Conservation (phyloP, 1,140 invertebrate species). For the Bombus waltoni region DNA sequence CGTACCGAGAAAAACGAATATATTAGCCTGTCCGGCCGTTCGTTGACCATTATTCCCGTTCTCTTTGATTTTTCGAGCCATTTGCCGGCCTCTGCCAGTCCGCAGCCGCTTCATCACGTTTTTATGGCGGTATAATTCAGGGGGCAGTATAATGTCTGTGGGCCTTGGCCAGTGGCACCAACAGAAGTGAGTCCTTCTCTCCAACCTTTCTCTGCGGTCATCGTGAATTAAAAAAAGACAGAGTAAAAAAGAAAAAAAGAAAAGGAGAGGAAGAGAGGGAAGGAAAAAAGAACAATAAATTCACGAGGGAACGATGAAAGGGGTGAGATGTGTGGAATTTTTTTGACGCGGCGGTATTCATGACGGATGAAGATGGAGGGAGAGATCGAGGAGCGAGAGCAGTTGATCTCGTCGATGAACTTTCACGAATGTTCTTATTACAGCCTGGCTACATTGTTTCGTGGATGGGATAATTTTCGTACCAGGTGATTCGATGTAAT, state of each 20-base stretch:
- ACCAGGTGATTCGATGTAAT: neutral
- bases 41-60: conserved; percentile 58
- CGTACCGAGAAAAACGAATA: conserved; percentile 50
- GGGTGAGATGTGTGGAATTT: conserved; percentile 2
- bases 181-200: conserved; percentile 18
- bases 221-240: neutral
- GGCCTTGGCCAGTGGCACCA: conserved; percentile 45
- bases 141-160: conserved; percentile 62
- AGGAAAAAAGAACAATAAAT: conserved; percentile 19
- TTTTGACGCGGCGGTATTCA: conserved; percentile 10
- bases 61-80: conserved; percentile 62
- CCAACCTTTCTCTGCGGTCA: neutral
- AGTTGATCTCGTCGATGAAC: neutral
- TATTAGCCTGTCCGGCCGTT: conserved; percentile 39
- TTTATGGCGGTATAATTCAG: conserved; percentile 70
- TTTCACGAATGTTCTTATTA: neutral
- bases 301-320: neutral
- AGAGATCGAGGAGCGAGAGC: neutral
- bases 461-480: neutral
- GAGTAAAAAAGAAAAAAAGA: neutral
- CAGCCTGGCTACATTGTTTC: neutral
- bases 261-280: neutral
- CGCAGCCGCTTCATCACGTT: conserved; percentile 65
- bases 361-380: neutral
- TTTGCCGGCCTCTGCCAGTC: conserved; percentile 49